Percentiles rank a stretch among this genome's conserved stretches.
These are phyloP conservation scores for Bothrops jararaca DNA, from an alignment of 2,113 vertebrate species.

Conservation along the genomic window DNA sequence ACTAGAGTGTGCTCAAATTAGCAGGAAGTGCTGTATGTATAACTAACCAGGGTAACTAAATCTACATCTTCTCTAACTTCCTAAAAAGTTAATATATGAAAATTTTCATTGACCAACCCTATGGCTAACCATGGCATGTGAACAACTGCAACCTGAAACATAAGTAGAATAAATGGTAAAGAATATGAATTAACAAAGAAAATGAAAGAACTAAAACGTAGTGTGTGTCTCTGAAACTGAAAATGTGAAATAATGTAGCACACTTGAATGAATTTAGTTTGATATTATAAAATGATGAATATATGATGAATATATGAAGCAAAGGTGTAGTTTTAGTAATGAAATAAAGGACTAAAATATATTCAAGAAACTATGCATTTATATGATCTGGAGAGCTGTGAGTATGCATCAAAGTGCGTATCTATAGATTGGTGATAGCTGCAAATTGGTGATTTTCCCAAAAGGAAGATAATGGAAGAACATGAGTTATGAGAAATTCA, in stretches of 20 bases:
- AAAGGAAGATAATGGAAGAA: not conserved
- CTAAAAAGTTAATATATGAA: not conserved
- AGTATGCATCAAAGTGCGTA: not conserved
- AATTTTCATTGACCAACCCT: not conserved
- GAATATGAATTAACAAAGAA: not conserved
- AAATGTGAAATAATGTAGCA: not conserved
- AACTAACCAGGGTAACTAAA: not conserved
- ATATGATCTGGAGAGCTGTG: not conserved
- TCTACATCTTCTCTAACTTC: not conserved
- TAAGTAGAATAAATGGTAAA: not conserved
- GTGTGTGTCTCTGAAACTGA: not conserved
- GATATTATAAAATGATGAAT: not conserved
- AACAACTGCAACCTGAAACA: not conserved
- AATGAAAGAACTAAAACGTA: not conserved
- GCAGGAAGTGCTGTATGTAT: not conserved
- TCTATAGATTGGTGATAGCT: not conserved
- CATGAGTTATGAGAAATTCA: not conserved
- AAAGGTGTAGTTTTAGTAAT: not conserved
- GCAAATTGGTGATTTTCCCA: not conserved
- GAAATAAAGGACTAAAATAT: not conserved
- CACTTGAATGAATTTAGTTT: not conserved
- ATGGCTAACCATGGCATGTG: not conserved
- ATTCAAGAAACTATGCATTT: not conserved
- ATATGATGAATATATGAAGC: not conserved
- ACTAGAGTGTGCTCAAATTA: not conserved